Base-by-base conservation (phyloP, 2,888 invertebrate species). In the Dendrolimus houi region DNA sequence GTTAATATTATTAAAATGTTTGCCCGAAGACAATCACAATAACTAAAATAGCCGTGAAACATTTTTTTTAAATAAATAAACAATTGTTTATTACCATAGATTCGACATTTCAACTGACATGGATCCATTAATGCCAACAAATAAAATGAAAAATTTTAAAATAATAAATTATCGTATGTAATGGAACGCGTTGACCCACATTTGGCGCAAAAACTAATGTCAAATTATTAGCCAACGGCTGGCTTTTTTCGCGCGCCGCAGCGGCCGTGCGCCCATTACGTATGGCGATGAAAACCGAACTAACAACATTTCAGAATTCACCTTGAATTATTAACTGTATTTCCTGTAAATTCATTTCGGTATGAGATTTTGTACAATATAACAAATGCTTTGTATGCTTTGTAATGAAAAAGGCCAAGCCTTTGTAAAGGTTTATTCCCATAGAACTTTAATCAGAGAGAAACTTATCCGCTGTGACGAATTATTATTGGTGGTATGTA, bases 201-300 rank as follows among this genome's bases (percentile, higher is more conserved):
- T 81, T 75, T 77, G 74, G 81, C 80, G 83, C 74, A 74, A 77
- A 80, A 79, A 77, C 72, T 74, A 81, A 80, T 84, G 85, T 79
- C 81, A 80, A 47, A 47, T 47, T 2, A 47, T 47, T 29, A 29
- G 29, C 47, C 47, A 47, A 47, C 8, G 47, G 75, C 77, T 83
- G 83, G n/a, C n/a, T n/a, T 84, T 81, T 83, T 79, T 74, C 75
- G 78, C 81, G 77, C 74, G 72, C 75, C 68, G 66, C 70, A 66
- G 60, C 66, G 65, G 60, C 68, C 64, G 70, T 68, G 60, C 64
- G 64, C 64, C 70, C 67, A 61, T 47, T 47, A 47, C 47, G 9
- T 12, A 47, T 47, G 47, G 47, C 47, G 47, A 9, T 47, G 47
- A 47, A 47, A 12, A 9, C 12, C 12, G 12, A 47, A 47, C 54